Percentiles rank a stretch among this genome's conserved stretches.
phyloP scores from a whole-genome alignment of 2,888 invertebrate genomes.

The Drosophila hamatofila region DNA sequence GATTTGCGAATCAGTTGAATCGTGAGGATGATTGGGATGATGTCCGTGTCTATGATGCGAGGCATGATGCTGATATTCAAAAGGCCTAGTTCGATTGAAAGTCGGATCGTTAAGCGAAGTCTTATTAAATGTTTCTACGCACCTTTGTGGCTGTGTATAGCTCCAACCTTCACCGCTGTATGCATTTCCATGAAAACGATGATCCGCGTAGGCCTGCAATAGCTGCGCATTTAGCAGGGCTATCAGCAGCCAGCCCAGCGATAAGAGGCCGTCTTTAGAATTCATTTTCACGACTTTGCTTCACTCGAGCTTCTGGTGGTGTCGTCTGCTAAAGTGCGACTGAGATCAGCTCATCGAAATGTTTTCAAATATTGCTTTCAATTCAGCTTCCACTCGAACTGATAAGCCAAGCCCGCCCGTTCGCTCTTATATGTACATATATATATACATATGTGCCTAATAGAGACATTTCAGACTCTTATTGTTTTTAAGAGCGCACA shows the following conservation, averaged over 20 bases:
- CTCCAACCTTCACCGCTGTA: conserved; percentile 8
- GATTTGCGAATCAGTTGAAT: neutral
- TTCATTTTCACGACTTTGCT: conserved; percentile 41
- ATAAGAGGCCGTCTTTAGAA: conserved; percentile 52
- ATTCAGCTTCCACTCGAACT: neutral
- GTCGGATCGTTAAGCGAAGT: neutral
- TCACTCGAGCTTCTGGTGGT: neutral
- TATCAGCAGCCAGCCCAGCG: conserved; percentile 57
- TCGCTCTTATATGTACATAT: conserved; percentile 29
- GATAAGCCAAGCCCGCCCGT: conserved; percentile 31
- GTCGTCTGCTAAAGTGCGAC: conserved; percentile 42
- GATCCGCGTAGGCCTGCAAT: conserved; percentile 37
- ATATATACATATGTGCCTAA: neutral
- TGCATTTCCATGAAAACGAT: neutral
- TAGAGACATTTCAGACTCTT: neutral
- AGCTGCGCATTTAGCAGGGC: conserved; percentile 52
- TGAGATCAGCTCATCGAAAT: conserved; percentile 22
- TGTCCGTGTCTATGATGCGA: conserved; percentile 15
- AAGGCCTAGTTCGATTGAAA: neutral
- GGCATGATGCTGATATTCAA: conserved; percentile 7
- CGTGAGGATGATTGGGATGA: neutral
- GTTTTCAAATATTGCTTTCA: neutral
- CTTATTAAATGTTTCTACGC: neutral
- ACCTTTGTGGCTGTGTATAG: conserved; percentile 31
- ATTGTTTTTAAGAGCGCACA: conserved; percentile 8